phyloP scores from a whole-genome alignment of 2,797 vertebrate species.

The Chloroceryle inda region DNA sequence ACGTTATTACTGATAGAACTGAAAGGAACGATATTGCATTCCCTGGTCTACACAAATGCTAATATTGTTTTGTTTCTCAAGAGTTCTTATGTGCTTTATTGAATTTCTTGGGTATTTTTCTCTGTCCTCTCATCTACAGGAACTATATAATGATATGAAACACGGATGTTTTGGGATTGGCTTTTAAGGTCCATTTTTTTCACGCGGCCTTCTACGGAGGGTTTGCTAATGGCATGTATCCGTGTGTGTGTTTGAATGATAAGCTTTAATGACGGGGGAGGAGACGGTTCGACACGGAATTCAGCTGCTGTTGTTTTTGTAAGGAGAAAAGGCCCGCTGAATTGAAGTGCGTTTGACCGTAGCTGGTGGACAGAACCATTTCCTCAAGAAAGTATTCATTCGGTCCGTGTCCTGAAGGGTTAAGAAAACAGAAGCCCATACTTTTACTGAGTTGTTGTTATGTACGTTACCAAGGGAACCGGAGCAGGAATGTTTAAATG shows the following conservation, averaged over 20 bases:
- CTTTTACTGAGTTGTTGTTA: slow-evolving; percentile 82
- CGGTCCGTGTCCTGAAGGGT: slow-evolving; percentile 81
- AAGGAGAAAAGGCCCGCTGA: slow-evolving; percentile 32
- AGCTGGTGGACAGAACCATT: slow-evolving; percentile 71
- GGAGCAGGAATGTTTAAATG: slow-evolving; percentile 84
- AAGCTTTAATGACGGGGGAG: slow-evolving; percentile 2
- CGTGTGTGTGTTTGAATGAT: slow-evolving; percentile 6
- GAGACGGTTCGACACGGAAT: slow-evolving; percentile 53
- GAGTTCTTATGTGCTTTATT: background rate
- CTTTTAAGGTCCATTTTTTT: slow-evolving; percentile 28
- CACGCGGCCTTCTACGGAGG: background rate
- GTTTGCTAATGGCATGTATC: background rate
- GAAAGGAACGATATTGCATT: background rate
- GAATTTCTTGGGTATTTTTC: background rate
- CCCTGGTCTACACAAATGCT: background rate
- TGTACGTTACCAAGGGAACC: slow-evolving; percentile 84
- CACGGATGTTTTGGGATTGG: background rate
- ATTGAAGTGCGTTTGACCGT: slow-evolving; percentile 65
- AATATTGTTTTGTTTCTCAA: slow-evolving; percentile 23
- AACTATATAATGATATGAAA: slow-evolving; percentile 3
- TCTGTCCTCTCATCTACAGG: background rate
- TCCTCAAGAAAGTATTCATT: slow-evolving; percentile 84
- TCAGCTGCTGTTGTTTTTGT: slow-evolving; percentile 42
- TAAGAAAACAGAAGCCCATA: slow-evolving; percentile 83
- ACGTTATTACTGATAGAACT: background rate